Evolutionary conservation across 2,888 invertebrate genomes (phyloP).

Genomic region (Campoplex nolae): DNA sequence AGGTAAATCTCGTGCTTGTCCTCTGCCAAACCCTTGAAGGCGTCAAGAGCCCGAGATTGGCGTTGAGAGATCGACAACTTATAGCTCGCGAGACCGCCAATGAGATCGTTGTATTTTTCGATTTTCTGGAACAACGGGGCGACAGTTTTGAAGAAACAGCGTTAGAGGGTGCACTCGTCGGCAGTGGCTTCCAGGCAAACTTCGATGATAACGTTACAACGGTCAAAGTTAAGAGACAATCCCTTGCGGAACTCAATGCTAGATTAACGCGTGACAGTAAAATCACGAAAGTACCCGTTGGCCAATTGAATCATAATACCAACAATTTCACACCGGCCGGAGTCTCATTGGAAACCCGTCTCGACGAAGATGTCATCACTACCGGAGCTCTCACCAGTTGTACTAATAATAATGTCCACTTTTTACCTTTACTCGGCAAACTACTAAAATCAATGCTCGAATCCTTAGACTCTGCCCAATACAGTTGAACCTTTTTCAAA

Average conservation of each 20-base stretch:
- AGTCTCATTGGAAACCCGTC: slow-evolving; percentile 59
- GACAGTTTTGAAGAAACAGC: slow-evolving; percentile 75
- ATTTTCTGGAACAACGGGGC: slow-evolving; percentile 80
- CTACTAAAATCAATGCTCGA: slow-evolving; percentile 81
- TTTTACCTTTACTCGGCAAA: slow-evolving; percentile 81
- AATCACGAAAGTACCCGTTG: slow-evolving; percentile 74
- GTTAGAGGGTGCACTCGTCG: slow-evolving; percentile 70
- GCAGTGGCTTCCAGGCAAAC: slow-evolving; percentile 69
- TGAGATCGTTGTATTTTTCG: slow-evolving; percentile 82
- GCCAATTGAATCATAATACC: slow-evolving; percentile 61
- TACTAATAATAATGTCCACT: slow-evolving; percentile 73
- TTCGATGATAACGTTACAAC: slow-evolving; percentile 72
- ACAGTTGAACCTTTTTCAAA: slow-evolving; percentile 50
- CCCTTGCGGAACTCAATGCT: slow-evolving; percentile 73
- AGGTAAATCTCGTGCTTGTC: slow-evolving; percentile 81
- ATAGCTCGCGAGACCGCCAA: slow-evolving; percentile 83
- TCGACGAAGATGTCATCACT: slow-evolving; percentile 76
- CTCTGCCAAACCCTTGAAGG: slow-evolving; percentile 82
- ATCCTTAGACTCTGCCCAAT: slow-evolving; percentile 81
- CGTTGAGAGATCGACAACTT: slow-evolving; percentile 81
- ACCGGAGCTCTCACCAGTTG: slow-evolving; percentile 77
- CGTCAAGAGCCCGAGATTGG: slow-evolving; percentile 80
- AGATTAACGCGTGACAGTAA: slow-evolving; percentile 76
- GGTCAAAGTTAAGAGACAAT: slow-evolving; percentile 72
- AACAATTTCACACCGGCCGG: slow-evolving; percentile 9